phyloP scores from a whole-genome alignment of 2,113 vertebrate genomes.

The Etheostoma cragini region DNA sequence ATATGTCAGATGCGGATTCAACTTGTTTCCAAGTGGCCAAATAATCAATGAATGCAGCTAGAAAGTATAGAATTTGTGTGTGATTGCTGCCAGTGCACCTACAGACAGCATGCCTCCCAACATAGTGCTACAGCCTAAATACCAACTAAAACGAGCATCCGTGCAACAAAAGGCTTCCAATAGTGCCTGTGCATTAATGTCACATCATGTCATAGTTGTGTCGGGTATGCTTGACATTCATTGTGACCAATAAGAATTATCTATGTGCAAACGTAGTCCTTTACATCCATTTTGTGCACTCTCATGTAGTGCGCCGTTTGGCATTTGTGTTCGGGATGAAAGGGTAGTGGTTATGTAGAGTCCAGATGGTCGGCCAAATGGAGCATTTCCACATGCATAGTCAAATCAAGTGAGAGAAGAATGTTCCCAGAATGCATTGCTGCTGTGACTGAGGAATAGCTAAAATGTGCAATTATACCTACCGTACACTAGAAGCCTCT shows the following conservation, averaged over 20 bases:
- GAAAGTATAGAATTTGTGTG: background rate
- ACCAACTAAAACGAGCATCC: background rate
- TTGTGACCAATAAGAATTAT: background rate
- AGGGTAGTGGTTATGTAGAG: conserved; percentile 3
- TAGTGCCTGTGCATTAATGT: background rate
- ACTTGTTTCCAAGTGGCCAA: background rate
- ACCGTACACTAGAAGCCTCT: too few relatives aligned
- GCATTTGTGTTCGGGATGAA: conserved; percentile 29
- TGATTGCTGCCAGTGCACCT: background rate
- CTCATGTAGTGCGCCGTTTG: conserved; percentile 10
- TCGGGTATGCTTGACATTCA: background rate
- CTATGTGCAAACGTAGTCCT: background rate
- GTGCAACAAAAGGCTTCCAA: background rate
- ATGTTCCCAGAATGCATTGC: conserved; percentile 13
- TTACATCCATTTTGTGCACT: conserved; percentile 19
- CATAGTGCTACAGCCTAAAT: background rate
- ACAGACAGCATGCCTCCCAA: background rate
- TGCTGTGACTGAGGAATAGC: background rate
- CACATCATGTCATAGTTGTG: too few relatives aligned
- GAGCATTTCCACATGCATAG: conserved; percentile 32
- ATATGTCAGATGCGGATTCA: background rate
- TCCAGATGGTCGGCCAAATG: conserved; percentile 43
- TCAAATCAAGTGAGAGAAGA: conserved; percentile 16
- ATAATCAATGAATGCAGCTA: background rate
- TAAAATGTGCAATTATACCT: too few relatives aligned